Percentiles rank a stretch among this genome's conserved stretches.
Conservation (phyloP, 2,113 vertebrate species). For the Geococcyx californianus region DNA sequence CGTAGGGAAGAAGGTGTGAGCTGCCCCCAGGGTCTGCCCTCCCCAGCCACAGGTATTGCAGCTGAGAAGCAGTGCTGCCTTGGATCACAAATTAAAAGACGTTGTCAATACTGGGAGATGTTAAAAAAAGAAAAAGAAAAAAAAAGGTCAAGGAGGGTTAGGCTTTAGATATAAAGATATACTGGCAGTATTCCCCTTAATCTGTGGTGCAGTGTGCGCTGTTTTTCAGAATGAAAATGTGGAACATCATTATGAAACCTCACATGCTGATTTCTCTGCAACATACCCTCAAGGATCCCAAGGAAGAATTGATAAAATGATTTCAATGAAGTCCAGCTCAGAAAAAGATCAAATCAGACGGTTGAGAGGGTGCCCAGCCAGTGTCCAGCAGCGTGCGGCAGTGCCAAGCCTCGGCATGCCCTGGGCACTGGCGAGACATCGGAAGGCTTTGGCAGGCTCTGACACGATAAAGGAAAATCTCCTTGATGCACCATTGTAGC, state of each 20-base stretch:
- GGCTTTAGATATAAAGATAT: background rate
- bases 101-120: background rate
- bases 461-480: background rate
- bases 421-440: background rate
- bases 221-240: background rate
- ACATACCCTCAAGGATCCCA: background rate
- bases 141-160: background rate
- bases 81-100: slow-evolving; percentile 1
- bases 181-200: background rate
- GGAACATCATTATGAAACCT: background rate
- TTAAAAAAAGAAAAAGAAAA: background rate
- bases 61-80: background rate
- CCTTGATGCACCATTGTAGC: background rate
- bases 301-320: background rate
- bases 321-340: background rate
- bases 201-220: rapidly evolving
- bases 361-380: background rate
- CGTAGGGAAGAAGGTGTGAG: background rate
- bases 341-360: background rate
- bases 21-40: rapidly evolving
- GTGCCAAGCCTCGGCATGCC: background rate
- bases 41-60: background rate
- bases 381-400: background rate
- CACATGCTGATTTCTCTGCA: background rate
- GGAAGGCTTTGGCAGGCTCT: background rate